Percentiles rank a stretch among this genome's conserved stretches.
Conservation (phyloP, 64 coral and sea anemone genomes). For the Astreopora myriophthalma region DNA sequence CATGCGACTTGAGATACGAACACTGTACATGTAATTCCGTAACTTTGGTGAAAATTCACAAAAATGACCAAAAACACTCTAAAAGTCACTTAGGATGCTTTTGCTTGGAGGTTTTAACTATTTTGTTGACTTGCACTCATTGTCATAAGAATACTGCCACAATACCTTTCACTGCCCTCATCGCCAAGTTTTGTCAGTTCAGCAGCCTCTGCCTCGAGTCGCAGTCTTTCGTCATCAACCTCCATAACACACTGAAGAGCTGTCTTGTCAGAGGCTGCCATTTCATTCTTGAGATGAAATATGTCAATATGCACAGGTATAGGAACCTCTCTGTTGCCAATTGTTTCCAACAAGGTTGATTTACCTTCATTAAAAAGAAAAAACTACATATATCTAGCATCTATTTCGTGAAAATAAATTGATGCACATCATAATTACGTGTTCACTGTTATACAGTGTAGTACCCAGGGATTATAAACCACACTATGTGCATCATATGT, state of each 20-base stretch:
- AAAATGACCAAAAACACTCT: too few species aligned
- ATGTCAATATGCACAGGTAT: conserved; percentile 95
- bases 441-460: too few species aligned
- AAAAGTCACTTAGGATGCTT: too few species aligned
- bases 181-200: conserved; percentile 85
- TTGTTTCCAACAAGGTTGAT: conserved; percentile 90
- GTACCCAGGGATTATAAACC: too few species aligned
- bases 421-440: background rate
- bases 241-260: conserved; percentile 94
- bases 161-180: conserved; percentile 92
- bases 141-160: too few species aligned
- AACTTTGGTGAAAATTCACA: too few species aligned
- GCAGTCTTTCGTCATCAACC: conserved; percentile 88
- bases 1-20: too few species aligned
- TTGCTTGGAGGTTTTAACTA: too few species aligned
- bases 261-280: conserved; percentile 92
- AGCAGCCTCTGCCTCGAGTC: conserved; percentile 86
- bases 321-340: conserved; percentile 90
- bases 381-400: too few species aligned
- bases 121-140: too few species aligned
- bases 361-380: conserved; percentile 71
- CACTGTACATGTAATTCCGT: too few species aligned
- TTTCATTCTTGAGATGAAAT: conserved; percentile 96
- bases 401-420: background rate
- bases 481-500: too few species aligned